Conservation (phyloP, 2,113 vertebrate species). For the Misgurnus anguillicaudatus region DNA sequence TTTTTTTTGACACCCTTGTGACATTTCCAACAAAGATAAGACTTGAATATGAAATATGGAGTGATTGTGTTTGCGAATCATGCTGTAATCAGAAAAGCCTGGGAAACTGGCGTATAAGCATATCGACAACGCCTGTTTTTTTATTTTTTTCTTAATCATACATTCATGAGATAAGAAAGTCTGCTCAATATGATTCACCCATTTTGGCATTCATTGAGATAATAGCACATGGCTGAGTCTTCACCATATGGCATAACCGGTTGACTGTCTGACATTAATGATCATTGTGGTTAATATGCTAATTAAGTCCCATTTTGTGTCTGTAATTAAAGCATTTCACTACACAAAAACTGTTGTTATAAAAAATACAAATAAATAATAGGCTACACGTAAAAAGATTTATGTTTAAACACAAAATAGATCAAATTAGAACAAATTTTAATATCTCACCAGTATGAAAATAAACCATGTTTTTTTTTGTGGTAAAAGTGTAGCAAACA, state of each 20-base stretch:
- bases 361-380: constrained; percentile 2
- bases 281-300: constrained; percentile 27
- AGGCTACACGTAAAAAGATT: background rate
- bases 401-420: background rate
- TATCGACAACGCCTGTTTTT: constrained; percentile 8
- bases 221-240: background rate
- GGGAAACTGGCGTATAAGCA: background rate
- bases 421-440: too few species aligned
- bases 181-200: constrained; percentile 24
- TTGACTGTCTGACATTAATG: background rate
- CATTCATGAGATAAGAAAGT: constrained; percentile 25
- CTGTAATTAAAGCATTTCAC: background rate
- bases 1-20: background rate
- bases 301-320: background rate
- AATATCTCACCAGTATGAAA: too few species aligned
- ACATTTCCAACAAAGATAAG: constrained; percentile 51
- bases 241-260: background rate
- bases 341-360: background rate
- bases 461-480: too few species aligned
- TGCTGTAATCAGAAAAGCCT: too few species aligned
- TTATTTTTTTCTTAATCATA: constrained; percentile 3
- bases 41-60: background rate
- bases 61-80: too few species aligned
- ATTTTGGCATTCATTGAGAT: constrained; percentile 43
- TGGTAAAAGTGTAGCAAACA: too few species aligned